Evolutionary conservation across 2,797 vertebrate species (phyloP).

Genomic region (Silurus aristotelis): DNA sequence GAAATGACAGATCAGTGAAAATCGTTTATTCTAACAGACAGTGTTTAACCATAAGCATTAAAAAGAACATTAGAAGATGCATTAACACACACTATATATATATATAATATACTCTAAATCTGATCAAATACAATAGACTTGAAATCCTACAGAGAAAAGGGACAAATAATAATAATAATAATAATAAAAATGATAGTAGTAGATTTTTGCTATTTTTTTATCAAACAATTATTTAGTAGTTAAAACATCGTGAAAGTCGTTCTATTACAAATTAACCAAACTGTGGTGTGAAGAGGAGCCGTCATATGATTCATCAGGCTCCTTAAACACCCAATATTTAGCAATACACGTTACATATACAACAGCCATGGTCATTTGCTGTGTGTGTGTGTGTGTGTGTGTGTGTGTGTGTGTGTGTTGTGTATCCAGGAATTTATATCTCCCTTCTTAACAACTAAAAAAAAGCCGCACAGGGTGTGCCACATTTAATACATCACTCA

Average conservation of each 20-base stretch:
- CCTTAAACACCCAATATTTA: background rate
- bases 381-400: background rate
- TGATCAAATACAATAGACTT: background rate
- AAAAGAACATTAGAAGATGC: slow-evolving; percentile 47
- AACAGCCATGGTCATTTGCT: background rate
- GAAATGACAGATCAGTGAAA: background rate
- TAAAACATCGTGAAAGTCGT: background rate
- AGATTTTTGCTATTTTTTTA: background rate
- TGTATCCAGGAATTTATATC: background rate
- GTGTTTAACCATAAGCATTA: slow-evolving; percentile 20
- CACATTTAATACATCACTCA: slow-evolving; percentile 25
- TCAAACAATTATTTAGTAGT: slow-evolving; percentile 3
- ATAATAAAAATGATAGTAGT: background rate
- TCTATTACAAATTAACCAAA: slow-evolving; percentile 11
- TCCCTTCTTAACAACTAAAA: slow-evolving; percentile 1
- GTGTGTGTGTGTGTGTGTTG: too few species aligned
- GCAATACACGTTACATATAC: background rate
- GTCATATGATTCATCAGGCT: slow-evolving; percentile 15
- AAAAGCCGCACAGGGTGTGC: slow-evolving; percentile 9
- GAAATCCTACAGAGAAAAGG: background rate
- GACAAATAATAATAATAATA: background rate
- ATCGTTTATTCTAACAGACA: background rate
- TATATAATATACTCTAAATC: background rate
- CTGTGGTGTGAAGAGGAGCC: background rate
- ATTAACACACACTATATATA: slow-evolving; percentile 22